phyloP scores from a whole-genome alignment of 92 coral and sea anemone species.

The Paragorgia papillata region DNA sequence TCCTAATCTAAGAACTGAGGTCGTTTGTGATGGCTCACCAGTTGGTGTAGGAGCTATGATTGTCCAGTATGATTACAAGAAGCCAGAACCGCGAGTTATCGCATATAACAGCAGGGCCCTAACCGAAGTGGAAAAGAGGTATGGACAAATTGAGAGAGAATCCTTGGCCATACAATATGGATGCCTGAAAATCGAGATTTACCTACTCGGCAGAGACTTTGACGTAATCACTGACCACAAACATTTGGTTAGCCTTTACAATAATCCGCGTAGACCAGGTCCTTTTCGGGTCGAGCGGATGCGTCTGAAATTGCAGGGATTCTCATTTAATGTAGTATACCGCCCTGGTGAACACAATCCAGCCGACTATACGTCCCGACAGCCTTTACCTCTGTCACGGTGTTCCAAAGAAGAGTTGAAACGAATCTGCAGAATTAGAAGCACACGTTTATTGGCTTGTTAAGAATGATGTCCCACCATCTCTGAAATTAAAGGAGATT shows the following conservation, averaged over 20 bases:
- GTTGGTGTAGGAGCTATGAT: conserved; percentile 4
- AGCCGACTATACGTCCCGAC: conserved; percentile 55
- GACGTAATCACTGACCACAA: conserved; percentile 49
- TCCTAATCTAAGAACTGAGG: not conserved
- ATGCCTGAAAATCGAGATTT: conserved; percentile 35
- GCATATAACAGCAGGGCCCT: conserved; percentile 7
- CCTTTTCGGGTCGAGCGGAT: conserved; percentile 47
- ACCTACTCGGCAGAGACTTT: conserved; percentile 34
- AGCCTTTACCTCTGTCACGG: conserved; percentile 41
- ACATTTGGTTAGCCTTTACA: conserved; percentile 35
- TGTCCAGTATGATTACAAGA: not conserved
- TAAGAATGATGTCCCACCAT: no score
- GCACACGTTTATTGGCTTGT: no score
- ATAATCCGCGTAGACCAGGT: conserved; percentile 16
- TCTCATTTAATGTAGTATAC: conserved; percentile 42
- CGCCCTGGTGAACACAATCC: conserved; percentile 51
- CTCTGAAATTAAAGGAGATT: no score
- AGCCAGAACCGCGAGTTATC: conserved; percentile 8
- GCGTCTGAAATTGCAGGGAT: conserved; percentile 47
- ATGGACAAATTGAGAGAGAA: conserved; percentile 45
- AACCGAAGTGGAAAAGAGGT: conserved; percentile 31
- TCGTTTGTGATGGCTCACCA: conserved; percentile 10
- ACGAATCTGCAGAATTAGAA: no score
- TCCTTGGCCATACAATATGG: conserved; percentile 51
- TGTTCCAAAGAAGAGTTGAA: no score